Conservation (phyloP, 2,113 vertebrate species). For the Pollimyrus isidori region DNA sequence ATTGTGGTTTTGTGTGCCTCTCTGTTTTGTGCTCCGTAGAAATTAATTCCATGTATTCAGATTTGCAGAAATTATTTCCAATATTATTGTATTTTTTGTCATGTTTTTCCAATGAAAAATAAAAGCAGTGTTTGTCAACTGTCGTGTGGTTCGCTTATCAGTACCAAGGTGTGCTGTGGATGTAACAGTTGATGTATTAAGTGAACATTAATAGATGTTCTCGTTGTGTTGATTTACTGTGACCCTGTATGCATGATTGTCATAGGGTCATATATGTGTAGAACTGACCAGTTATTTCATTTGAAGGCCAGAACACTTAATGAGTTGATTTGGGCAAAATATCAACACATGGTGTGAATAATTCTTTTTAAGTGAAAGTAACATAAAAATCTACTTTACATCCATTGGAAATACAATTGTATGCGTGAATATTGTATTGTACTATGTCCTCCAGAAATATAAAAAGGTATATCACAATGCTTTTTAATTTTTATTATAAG, state of each 20-base stretch:
- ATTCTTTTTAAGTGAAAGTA: neutral
- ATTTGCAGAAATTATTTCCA: neutral
- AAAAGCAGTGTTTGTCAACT: neutral
- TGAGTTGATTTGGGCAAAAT: neutral
- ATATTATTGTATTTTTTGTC: neutral
- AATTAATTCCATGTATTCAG: neutral
- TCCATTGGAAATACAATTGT: neutral
- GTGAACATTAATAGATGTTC: neutral
- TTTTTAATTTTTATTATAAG: neutral
- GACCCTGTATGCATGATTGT: neutral
- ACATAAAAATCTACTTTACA: neutral
- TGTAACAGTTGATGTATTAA: neutral
- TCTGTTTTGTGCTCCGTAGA: neutral
- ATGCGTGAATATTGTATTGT: neutral
- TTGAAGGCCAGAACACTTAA: neutral
- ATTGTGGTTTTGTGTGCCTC: constrained; percentile 16
- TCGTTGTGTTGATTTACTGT: neutral
- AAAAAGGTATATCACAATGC: neutral
- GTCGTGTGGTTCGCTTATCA: neutral
- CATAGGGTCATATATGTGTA: neutral
- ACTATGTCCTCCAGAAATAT: neutral
- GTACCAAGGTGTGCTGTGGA: neutral
- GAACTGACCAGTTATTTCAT: neutral
- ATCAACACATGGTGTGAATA: neutral
- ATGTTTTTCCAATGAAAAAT: neutral